These are phyloP conservation scores for Macaria liturata DNA, from an alignment of 2,888 invertebrate genomes.

Conservation along the genomic window DNA sequence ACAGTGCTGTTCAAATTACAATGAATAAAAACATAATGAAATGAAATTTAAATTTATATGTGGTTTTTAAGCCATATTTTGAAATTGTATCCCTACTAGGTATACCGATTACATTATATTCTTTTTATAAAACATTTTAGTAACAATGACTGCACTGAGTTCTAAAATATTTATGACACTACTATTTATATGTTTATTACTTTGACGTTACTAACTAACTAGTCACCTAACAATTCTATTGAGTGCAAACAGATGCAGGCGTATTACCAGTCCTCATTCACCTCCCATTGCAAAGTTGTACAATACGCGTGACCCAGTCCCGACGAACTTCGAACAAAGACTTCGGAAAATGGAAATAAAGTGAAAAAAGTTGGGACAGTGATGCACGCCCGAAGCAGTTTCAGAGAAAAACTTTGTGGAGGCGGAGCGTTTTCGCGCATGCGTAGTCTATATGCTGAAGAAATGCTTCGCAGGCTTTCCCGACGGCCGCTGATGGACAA, in stretches of 20 bases:
- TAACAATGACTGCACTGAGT: no score
- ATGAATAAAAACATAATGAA: no score
- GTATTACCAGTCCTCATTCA: neutral
- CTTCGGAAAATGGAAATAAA: conserved; percentile 29
- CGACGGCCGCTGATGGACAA: conserved; percentile 57
- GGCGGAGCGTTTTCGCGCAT: conserved; percentile 65
- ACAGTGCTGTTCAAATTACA: no score
- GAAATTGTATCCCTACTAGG: no score
- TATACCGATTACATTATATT: no score
- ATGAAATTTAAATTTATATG: no score
- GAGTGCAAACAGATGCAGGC: conserved; percentile 2
- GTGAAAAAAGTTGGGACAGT: conserved; percentile 43
- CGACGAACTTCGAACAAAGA: conserved; percentile 18
- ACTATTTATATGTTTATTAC: no score
- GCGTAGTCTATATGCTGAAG: conserved; percentile 63
- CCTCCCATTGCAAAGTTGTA: neutral
- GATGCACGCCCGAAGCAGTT: conserved; percentile 25
- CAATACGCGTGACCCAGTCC: conserved; percentile 15
- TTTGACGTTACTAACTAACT: no score
- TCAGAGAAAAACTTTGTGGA: conserved; percentile 61
- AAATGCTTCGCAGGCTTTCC: conserved; percentile 63
- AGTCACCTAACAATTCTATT: no score
- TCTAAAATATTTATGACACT: no score
- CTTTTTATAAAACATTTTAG: no score
- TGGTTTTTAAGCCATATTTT: no score